Percentiles rank a stretch among this genome's conserved stretches.
Evolutionary conservation across 1,140 invertebrate species (phyloP).

Genomic region (Heliothis subflexa): DNA sequence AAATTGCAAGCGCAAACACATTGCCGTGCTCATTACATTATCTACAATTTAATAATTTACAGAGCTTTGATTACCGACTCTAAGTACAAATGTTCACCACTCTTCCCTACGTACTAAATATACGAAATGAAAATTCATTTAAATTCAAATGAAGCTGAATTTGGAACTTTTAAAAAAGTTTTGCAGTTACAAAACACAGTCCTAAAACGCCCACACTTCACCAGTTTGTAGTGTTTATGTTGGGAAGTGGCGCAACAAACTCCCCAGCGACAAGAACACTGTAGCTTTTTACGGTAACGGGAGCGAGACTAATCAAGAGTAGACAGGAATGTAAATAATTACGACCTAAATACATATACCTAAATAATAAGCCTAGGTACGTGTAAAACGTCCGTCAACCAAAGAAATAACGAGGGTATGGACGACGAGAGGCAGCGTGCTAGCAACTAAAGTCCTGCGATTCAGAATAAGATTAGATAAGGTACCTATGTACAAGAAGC

Average conservation of each 20-base stretch:
- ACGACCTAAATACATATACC: background rate
- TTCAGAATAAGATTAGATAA: conserved; percentile 53
- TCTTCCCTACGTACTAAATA: background rate
- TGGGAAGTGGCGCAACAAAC: too few species aligned
- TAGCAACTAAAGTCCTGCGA: conserved; percentile 40
- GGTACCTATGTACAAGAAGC: conserved; percentile 49
- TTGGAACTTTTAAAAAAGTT: too few species aligned
- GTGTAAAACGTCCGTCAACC: conserved; percentile 10
- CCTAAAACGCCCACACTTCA: too few species aligned
- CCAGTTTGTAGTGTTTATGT: too few species aligned
- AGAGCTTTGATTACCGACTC: background rate
- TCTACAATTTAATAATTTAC: background rate
- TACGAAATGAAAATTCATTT: too few species aligned
- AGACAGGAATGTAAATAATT: background rate
- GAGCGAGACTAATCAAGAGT: background rate
- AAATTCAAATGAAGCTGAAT: too few species aligned
- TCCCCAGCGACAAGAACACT: background rate
- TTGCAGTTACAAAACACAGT: too few species aligned
- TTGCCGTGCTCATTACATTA: background rate
- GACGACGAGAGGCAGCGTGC: background rate
- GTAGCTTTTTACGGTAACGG: background rate
- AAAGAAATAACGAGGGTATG: background rate
- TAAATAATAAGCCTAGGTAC: background rate
- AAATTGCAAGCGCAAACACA: conserved; percentile 6
- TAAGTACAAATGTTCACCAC: background rate